phyloP scores from a whole-genome alignment of 2,113 vertebrate species.

The Chaetodon auriga region DNA sequence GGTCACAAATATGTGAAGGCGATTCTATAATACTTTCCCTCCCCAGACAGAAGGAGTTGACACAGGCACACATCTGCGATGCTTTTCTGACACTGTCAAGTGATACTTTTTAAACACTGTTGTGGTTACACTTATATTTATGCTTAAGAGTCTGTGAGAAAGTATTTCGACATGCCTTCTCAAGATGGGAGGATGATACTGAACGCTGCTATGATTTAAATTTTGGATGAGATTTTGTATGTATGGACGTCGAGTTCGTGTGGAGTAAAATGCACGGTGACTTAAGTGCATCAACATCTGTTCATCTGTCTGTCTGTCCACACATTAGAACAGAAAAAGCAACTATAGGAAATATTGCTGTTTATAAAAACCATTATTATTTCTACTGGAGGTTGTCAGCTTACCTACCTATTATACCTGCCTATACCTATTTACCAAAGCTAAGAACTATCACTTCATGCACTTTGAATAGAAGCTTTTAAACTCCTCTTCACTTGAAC shows the following conservation, averaged over 20 bases:
- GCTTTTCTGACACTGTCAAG: conserved; percentile 75
- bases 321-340: not conserved
- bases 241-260: not conserved
- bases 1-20: conserved; percentile 62
- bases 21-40: conserved; percentile 58
- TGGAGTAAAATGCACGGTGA: not conserved
- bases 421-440: too few relatives aligned
- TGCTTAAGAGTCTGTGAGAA: conserved; percentile 74
- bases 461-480: not conserved
- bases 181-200: conserved; percentile 24
- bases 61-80: conserved; percentile 62
- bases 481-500: not conserved
- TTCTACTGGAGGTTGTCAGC: not conserved
- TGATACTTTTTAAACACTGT: conserved; percentile 74
- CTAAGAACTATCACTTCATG: not conserved
- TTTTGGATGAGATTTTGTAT: not conserved
- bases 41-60: conserved; percentile 55
- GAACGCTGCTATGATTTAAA: not conserved
- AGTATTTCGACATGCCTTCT: conserved; percentile 67
- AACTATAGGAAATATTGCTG: not conserved
- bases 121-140: conserved; percentile 68
- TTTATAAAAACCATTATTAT: not conserved
- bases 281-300: not conserved
- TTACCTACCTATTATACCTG: not conserved
- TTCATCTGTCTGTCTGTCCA: not conserved